Base-by-base conservation (phyloP, 1,140 invertebrate species). In the Tetragonula clypearis region DNA sequence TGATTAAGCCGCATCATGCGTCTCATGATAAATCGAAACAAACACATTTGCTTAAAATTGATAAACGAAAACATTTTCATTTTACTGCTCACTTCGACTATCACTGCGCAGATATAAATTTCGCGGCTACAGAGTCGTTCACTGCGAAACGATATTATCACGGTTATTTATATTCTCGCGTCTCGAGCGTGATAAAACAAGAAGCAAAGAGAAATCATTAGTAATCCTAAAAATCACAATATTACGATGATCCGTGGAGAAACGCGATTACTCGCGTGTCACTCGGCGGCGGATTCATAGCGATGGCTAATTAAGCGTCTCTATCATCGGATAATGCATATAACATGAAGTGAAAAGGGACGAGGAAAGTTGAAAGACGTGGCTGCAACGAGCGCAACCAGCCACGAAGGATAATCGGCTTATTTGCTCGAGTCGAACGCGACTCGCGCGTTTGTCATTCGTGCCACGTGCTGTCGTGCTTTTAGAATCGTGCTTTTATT, bases 391-490 rank as follows among this genome's bases (percentile, higher is more conserved):
- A 73, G 58, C 65, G 76, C 56, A 74, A 41, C 55, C 58, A 73
- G 58, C 75, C 75, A 71, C 65, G 75, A 84, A 60, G 75, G 76
- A 84, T 84, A 84, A 84, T 84, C 82, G 82, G 82, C 82, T 84
- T 84, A 84, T 71, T 84, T 53, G 82, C 62, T 69, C 65, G 81
- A 79, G 73, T 68, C 73, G 75, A 68, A 83, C 78, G 53, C 75
- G 81, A 80, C 73, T 69, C 55, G 68, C 73, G 82, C 79, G 75
- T 80, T 86, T 84, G 74, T 87, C 86, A 86, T 84, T 78, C 79
- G 68, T 56, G 85, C 30, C 66, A 73, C 75, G 77, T 86, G 85
- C 85, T 79, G 26, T 74, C 81, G 79, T 49, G 56, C 58, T 58
- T 73, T 82, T 80, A 62, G 72, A 72, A 80, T 77, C 86, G 66